Conservation (phyloP, 2,113 vertebrate species). For the Dipodomys merriami region DNA sequence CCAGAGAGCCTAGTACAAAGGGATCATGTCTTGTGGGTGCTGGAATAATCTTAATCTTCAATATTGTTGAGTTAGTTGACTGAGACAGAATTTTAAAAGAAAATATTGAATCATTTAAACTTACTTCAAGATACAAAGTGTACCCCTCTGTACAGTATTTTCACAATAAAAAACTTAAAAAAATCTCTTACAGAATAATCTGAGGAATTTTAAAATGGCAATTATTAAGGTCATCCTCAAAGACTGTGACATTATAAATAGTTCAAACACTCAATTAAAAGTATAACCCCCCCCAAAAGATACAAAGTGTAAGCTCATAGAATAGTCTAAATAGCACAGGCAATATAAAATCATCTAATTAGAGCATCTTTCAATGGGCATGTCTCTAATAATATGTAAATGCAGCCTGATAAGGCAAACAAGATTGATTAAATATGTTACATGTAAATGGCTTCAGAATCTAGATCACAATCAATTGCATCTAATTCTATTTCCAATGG, state of each 20-base stretch:
- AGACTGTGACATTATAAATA: slow-evolving; percentile 66
- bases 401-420: neutral
- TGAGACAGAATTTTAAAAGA: slow-evolving; percentile 33
- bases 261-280: slow-evolving; percentile 76
- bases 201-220: slow-evolving; percentile 55
- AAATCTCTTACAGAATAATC: neutral
- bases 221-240: slow-evolving; percentile 73
- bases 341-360: slow-evolving; percentile 16
- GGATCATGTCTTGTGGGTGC: neutral
- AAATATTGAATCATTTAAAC: slow-evolving; percentile 22
- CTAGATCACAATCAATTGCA: neutral
- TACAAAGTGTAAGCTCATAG: neutral
- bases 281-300: slow-evolving; percentile 11
- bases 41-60: neutral
- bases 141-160: too few relatives aligned
- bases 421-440: neutral
- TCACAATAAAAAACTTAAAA: too few relatives aligned
- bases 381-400: neutral
- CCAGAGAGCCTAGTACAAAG: neutral
- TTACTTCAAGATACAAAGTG: slow-evolving; percentile 26
- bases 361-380: neutral
- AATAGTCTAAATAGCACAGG: neutral
- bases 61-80: neutral
- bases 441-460: neutral
- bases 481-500: neutral